phyloP scores from a whole-genome alignment of 2,888 invertebrate species.

The Amphipoea oculea region DNA sequence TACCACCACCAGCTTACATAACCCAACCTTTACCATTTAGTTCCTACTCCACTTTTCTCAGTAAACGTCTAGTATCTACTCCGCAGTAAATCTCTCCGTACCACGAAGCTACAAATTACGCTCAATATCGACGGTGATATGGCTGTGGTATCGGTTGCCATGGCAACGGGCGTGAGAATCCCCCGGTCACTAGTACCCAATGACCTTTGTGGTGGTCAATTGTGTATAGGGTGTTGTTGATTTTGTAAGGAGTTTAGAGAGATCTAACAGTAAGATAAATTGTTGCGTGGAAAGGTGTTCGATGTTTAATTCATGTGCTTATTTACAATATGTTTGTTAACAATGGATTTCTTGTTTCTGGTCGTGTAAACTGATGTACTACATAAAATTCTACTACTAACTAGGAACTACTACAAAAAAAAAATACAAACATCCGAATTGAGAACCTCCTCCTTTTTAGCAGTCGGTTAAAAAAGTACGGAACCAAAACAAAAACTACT shows the following conservation, averaged over 20 bases:
- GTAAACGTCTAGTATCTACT: slow-evolving; percentile 70
- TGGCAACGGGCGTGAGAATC: slow-evolving; percentile 84
- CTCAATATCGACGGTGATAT: slow-evolving; percentile 83
- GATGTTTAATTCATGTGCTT: slow-evolving; percentile 30
- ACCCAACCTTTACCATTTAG: slow-evolving; percentile 53
- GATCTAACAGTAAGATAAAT: slow-evolving; percentile 21
- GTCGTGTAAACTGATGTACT: background rate
- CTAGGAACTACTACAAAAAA: background rate
- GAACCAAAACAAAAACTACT: background rate
- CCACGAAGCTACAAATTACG: slow-evolving; percentile 88
- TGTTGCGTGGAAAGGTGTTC: slow-evolving; percentile 5
- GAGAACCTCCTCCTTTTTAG: too few relatives aligned
- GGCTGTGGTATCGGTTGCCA: slow-evolving; percentile 79
- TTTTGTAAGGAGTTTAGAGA: slow-evolving; percentile 28
- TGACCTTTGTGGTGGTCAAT: slow-evolving; percentile 66
- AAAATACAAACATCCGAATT: too few relatives aligned
- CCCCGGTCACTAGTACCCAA: slow-evolving; percentile 65
- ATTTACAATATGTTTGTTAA: slow-evolving; percentile 10
- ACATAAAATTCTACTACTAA: background rate
- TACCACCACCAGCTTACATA: slow-evolving; percentile 35
- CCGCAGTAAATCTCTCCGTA: slow-evolving; percentile 78
- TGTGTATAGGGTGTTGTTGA: slow-evolving; percentile 51
- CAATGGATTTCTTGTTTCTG: background rate
- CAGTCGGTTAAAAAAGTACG: too few relatives aligned
- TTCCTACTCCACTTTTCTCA: slow-evolving; percentile 65